Conservation (phyloP, 2,888 invertebrate genomes). For the Leucozona laternaria region DNA sequence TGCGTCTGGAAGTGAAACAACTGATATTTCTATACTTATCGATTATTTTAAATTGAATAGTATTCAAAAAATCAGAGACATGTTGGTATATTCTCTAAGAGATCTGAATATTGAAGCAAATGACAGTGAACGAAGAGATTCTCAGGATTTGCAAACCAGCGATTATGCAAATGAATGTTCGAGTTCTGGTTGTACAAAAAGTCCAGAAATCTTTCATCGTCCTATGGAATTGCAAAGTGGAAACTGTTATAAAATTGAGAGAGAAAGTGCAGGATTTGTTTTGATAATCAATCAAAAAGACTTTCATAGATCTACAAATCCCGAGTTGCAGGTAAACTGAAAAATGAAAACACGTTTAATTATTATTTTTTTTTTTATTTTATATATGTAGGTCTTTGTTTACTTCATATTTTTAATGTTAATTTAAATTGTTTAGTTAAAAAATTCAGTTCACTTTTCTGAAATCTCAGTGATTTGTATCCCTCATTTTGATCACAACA, state of each 20-base stretch:
- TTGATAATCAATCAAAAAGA: constrained; percentile 81
- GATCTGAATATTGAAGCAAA: constrained; percentile 41
- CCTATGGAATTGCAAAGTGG: not conserved
- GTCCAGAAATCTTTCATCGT: not conserved
- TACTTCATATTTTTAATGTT: not conserved
- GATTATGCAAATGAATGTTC: not conserved
- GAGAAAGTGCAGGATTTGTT: constrained; percentile 79
- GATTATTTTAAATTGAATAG: constrained; percentile 81
- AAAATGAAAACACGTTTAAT: not conserved
- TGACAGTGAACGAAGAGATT: constrained; percentile 2
- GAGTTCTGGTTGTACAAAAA: not conserved
- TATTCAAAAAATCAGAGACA: constrained; percentile 76
- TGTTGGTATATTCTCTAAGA: constrained; percentile 78
- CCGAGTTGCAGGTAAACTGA: constrained; percentile 77
- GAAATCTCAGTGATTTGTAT: too few species aligned
- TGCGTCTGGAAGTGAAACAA: constrained; percentile 77
- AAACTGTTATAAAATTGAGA: constrained; percentile 77
- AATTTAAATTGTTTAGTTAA: too few species aligned
- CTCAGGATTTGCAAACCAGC: constrained; percentile 34
- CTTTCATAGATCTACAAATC: constrained; percentile 78
- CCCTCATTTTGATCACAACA: too few species aligned
- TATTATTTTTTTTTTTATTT: not conserved
- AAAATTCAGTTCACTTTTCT: too few species aligned
- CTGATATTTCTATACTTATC: constrained; percentile 79
- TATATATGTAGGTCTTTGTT: not conserved